Percentiles rank a stretch among this genome's conserved stretches.
These are phyloP conservation scores for Pristionchus fissidentatus DNA, from an alignment of 2,888 invertebrate genomes.

Conservation along the genomic window DNA sequence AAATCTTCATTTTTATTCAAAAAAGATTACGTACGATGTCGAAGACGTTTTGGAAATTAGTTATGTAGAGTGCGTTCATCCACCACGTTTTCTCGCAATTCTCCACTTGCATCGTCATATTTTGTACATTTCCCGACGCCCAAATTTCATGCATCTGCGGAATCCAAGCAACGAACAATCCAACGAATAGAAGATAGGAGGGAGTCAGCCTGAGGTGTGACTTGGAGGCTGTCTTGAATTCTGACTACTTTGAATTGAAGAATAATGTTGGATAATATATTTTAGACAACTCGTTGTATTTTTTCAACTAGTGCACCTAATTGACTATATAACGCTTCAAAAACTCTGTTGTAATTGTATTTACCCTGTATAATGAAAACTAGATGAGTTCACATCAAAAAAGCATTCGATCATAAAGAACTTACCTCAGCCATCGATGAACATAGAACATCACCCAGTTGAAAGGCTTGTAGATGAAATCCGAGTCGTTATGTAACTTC, in stretches of 20 bases:
- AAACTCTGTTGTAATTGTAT: no score
- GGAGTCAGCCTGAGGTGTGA: background rate
- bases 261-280: no score
- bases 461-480: background rate
- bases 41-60: background rate
- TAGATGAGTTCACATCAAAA: no score
- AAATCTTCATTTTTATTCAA: background rate
- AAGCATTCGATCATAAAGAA: no score
- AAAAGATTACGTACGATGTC: background rate
- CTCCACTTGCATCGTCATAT: background rate
- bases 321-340: no score
- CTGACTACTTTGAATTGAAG: no score
- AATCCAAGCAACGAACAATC: background rate
- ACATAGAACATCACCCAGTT: conserved; percentile 3
- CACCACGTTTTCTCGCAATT: conserved; percentile 30
- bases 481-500: background rate
- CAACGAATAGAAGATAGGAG: background rate
- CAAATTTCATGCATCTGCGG: background rate
- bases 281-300: no score
- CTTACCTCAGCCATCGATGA: conserved; percentile 14
- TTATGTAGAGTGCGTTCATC: conserved; percentile 30
- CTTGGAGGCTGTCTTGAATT: background rate
- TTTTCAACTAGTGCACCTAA: no score
- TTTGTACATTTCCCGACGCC: background rate
- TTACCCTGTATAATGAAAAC: no score